These are phyloP conservation scores for Spisula subtruncata DNA, from an alignment of 2,888 invertebrate species.

Conservation along the genomic window DNA sequence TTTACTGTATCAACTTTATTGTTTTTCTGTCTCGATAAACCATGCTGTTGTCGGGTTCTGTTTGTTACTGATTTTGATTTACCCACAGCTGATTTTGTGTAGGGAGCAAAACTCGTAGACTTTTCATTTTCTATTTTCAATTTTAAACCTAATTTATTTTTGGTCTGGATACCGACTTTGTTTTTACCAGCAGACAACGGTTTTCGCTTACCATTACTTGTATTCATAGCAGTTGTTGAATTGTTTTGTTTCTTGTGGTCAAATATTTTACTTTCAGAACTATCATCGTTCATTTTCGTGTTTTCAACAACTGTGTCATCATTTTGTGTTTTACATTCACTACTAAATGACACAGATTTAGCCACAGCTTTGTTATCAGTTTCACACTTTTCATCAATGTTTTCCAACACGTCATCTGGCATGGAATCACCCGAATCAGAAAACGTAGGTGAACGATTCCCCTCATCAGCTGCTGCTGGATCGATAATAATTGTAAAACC, in stretches of 20 bases:
- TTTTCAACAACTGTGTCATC: background rate
- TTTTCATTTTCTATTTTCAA: conserved; percentile 46
- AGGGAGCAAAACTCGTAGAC: conserved; percentile 14
- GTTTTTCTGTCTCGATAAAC: conserved; percentile 27
- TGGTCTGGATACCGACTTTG: conserved; percentile 28
- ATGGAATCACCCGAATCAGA: background rate
- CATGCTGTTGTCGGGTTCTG: conserved; percentile 20
- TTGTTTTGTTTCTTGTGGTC: background rate
- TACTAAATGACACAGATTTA: conserved; percentile 18
- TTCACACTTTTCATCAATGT: conserved; percentile 30
- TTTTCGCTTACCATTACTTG: conserved; percentile 18
- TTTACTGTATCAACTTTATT: background rate
- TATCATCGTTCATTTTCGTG: background rate
- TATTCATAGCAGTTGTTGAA: conserved; percentile 5
- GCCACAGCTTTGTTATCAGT: background rate
- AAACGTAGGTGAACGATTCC: conserved; percentile 1
- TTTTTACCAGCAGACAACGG: conserved; percentile 13
- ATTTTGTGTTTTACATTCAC: background rate
- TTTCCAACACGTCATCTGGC: background rate
- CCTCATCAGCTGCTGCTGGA: conserved; percentile 42
- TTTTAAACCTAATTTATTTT: conserved; percentile 53
- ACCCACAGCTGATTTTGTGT: conserved; percentile 15
- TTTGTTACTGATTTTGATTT: conserved; percentile 42
- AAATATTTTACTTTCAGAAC: background rate
- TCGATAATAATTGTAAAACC: conserved; percentile 61